Percentiles rank a stretch among this genome's conserved stretches.
Conservation (phyloP, 2,888 invertebrate genomes). For the Drosophila yooni region DNA sequence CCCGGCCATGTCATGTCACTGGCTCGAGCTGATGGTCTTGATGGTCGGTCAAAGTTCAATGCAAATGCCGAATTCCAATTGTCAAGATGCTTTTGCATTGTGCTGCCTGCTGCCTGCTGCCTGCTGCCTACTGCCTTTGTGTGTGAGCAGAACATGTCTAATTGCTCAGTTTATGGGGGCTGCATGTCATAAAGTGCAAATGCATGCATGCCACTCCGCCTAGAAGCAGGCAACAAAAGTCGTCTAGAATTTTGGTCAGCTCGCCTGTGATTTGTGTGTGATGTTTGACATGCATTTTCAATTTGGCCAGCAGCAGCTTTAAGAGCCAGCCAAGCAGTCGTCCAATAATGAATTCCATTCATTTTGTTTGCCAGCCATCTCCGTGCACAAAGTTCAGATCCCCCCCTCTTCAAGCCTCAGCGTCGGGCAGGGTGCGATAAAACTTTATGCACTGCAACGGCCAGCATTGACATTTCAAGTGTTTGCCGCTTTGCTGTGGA, state of each 20-base stretch:
- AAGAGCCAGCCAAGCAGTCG: slow-evolving; percentile 45
- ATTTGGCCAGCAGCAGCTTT: slow-evolving; percentile 68
- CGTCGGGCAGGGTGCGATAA: slow-evolving; percentile 61
- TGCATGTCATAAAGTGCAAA: slow-evolving; percentile 74
- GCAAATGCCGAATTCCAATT: slow-evolving; percentile 72
- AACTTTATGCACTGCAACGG: slow-evolving; percentile 77
- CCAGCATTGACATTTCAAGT: slow-evolving; percentile 82
- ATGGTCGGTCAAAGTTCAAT: slow-evolving; percentile 76
- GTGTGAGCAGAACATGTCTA: slow-evolving; percentile 62
- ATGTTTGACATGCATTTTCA: slow-evolving; percentile 83
- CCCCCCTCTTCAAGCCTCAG: slow-evolving; percentile 22
- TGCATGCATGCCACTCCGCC: slow-evolving; percentile 39
- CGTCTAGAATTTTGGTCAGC: slow-evolving; percentile 16
- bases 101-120: not conserved
- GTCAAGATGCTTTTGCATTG: slow-evolving; percentile 63
- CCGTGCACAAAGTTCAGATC: slow-evolving; percentile 49
- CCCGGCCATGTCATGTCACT: slow-evolving; percentile 70
- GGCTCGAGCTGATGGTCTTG: slow-evolving; percentile 41
- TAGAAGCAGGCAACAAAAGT: slow-evolving; percentile 53
- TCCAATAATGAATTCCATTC: slow-evolving; percentile 82
- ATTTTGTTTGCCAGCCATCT: slow-evolving; percentile 64
- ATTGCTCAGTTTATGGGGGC: slow-evolving; percentile 71
- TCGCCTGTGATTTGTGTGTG: slow-evolving; percentile 66
- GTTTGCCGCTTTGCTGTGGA: slow-evolving; percentile 32
- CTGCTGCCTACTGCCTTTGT: not conserved